Evolutionary conservation across 2,888 invertebrate genomes (phyloP).

Genomic region (Lasioglossum morio): DNA sequence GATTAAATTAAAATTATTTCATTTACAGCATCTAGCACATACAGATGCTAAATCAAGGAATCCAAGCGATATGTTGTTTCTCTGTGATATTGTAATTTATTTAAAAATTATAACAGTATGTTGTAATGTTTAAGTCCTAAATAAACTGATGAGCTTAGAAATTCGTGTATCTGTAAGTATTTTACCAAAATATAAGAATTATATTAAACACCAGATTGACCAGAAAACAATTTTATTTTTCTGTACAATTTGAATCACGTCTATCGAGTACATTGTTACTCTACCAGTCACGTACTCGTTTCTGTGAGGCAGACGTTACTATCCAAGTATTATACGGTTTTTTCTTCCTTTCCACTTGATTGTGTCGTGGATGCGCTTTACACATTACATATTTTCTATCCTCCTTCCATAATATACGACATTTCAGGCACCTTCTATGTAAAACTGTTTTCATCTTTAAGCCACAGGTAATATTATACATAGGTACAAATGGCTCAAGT

Average conservation of each 20-base stretch:
- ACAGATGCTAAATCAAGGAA: slow-evolving; percentile 28
- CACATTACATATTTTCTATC: slow-evolving; percentile 91
- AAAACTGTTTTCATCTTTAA: slow-evolving; percentile 91
- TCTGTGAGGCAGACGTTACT: slow-evolving; percentile 91
- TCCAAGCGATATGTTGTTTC: neutral
- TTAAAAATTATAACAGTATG: neutral
- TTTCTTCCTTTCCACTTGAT: slow-evolving; percentile 91
- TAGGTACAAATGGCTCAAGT: slow-evolving; percentile 75
- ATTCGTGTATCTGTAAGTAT: neutral
- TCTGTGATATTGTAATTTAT: neutral
- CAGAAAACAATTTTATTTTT: slow-evolving; percentile 36
- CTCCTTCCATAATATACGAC: slow-evolving; percentile 90
- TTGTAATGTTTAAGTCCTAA: neutral
- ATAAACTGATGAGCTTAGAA: neutral
- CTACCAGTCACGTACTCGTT: slow-evolving; percentile 86
- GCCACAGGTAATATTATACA: slow-evolving; percentile 85
- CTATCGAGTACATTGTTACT: neutral
- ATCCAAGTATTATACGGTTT: slow-evolving; percentile 91
- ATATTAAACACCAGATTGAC: neutral
- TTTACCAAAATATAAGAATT: neutral
- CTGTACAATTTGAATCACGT: slow-evolving; percentile 6
- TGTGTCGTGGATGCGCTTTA: slow-evolving; percentile 91
- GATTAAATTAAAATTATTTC: neutral
- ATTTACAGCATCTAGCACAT: slow-evolving; percentile 41
- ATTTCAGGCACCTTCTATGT: slow-evolving; percentile 91